Evolutionary conservation across 1,140 invertebrate genomes (phyloP).

Genomic region (Pogonomyrmex californicus): DNA sequence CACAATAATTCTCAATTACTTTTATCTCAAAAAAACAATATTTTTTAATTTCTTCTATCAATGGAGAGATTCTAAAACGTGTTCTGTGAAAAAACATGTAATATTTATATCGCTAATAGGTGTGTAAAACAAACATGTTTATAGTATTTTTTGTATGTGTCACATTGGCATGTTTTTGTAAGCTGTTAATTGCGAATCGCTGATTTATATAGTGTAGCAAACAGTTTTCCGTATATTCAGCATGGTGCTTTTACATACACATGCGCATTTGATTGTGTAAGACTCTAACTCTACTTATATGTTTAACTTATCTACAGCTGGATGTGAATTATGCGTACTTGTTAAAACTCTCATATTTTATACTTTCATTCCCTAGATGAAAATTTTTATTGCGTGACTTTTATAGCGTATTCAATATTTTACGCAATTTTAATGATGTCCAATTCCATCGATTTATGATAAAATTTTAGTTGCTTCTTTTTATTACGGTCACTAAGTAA

Average conservation of each 20-base stretch:
- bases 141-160: not conserved
- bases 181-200: not conserved
- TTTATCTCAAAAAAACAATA: not conserved
- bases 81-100: not conserved
- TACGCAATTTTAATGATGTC: not conserved
- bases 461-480: slow-evolving; percentile 9
- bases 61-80: not conserved
- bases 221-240: slow-evolving; percentile 22
- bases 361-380: not conserved
- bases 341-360: slow-evolving; percentile 25
- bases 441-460: not conserved
- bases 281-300: not conserved
- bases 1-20: not conserved
- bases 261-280: not conserved
- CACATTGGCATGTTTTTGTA: not conserved
- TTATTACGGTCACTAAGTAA: not conserved
- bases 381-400: slow-evolving; percentile 43
- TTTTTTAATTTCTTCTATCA: not conserved
- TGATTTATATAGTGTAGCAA: not conserved
- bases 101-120: not conserved
- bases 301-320: not conserved
- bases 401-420: slow-evolving; percentile 20
- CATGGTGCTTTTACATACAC: slow-evolving; percentile 32
- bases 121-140: not conserved
- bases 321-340: slow-evolving; percentile 12